Conservation (phyloP, 2,797 vertebrate genomes). For the Anas bernieri region DNA sequence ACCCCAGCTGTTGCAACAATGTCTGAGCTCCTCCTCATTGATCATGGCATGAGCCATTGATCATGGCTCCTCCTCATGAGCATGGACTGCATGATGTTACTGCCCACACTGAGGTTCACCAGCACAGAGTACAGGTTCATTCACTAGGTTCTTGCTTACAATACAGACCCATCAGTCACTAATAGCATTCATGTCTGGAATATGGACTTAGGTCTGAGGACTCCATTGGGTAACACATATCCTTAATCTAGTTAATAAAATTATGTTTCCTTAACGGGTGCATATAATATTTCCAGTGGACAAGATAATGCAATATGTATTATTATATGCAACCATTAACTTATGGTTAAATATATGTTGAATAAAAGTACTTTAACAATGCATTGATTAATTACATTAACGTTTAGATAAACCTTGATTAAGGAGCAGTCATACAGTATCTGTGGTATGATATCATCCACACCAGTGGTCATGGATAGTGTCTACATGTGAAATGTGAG, state of each 20-base stretch:
- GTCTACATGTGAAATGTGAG: not conserved
- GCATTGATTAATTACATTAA: not conserved
- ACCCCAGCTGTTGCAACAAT: accelerated
- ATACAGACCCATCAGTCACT: not conserved
- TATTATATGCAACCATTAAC: too few species aligned
- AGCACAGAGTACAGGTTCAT: not conserved
- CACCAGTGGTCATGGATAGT: not conserved
- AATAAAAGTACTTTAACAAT: not conserved
- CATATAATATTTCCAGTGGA: not conserved
- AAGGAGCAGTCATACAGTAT: not conserved
- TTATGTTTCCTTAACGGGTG: not conserved
- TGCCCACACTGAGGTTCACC: not conserved
- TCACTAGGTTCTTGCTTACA: not conserved
- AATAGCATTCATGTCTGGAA: not conserved
- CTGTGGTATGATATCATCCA: not conserved
- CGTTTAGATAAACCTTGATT: not conserved
- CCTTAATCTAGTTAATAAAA: not conserved
- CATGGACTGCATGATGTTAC: not conserved
- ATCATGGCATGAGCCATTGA: accelerated
- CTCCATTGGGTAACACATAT: not conserved
- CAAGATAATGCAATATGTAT: not conserved
- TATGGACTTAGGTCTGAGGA: not conserved
- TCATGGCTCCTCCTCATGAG: accelerated
- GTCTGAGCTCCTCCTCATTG: accelerated
- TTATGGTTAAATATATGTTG: not conserved